phyloP scores from a whole-genome alignment of 1,140 invertebrate genomes.

The Philotrypesis tridentata region DNA sequence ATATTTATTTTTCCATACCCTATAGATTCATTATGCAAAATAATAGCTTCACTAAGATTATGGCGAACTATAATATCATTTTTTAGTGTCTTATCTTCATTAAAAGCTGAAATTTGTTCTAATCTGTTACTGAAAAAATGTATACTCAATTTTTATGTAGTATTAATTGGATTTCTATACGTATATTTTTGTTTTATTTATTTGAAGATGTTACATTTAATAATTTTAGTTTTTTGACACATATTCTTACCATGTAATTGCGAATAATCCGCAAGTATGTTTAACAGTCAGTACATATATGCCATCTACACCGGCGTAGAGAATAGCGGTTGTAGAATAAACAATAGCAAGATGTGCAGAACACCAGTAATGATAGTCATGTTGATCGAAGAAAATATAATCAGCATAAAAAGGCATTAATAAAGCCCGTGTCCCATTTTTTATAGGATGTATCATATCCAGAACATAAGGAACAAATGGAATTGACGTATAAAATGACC shows the following conservation, averaged over 20 bases:
- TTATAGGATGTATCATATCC: not conserved
- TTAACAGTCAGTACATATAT: not conserved
- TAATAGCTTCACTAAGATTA: not conserved
- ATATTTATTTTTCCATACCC: not conserved
- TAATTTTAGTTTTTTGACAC: not conserved
- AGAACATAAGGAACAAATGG: not conserved
- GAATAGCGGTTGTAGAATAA: not conserved
- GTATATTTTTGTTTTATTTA: not conserved
- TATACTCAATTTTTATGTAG: not conserved
- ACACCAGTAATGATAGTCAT: not conserved
- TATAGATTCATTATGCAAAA: not conserved
- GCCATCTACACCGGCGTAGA: not conserved
- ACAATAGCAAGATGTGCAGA: not conserved
- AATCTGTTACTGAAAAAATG: conserved; percentile 5
- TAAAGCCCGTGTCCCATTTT: not conserved
- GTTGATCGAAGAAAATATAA: conserved; percentile 8
- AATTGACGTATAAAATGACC: not conserved
- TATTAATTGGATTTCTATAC: not conserved
- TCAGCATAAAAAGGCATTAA: not conserved
- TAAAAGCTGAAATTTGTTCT: not conserved
- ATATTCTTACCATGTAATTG: not conserved
- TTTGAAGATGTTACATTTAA: not conserved
- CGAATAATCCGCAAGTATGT: conserved; percentile 8
- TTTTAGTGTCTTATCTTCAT: not conserved
- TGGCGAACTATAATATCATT: not conserved